Evolutionary conservation across 2,797 vertebrate genomes (phyloP).

Genomic region (Valencia hispanica): DNA sequence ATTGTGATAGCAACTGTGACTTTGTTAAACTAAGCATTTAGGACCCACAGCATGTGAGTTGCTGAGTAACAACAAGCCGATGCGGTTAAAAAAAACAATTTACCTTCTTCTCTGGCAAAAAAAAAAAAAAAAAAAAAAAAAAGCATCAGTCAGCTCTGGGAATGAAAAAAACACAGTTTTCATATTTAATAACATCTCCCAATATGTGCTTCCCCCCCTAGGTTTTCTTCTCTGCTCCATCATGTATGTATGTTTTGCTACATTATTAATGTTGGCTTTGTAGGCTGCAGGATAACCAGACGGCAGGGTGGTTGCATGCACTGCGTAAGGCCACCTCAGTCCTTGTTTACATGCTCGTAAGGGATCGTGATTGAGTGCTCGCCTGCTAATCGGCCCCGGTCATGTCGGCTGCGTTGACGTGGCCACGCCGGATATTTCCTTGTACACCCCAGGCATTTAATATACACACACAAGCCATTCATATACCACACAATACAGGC

Average conservation of each 20-base stretch:
- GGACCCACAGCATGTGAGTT: not conserved
- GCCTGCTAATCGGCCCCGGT: conserved; percentile 47
- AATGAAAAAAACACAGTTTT: conserved; percentile 73
- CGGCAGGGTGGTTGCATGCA: conserved; percentile 35
- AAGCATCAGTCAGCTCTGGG: conserved; percentile 46
- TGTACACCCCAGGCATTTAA: conserved; percentile 44
- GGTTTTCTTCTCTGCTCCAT: conserved; percentile 65
- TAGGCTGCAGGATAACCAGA: conserved; percentile 64
- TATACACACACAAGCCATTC: conserved; percentile 41
- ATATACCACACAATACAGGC: conserved; percentile 31
- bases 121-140: conserved; percentile 57
- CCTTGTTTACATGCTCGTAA: conserved; percentile 70
- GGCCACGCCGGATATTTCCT: conserved; percentile 47
- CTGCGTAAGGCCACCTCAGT: conserved; percentile 46
- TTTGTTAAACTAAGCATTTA: not conserved
- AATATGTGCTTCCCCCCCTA: conserved; percentile 56
- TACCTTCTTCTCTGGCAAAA: conserved; percentile 23
- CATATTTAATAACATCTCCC: conserved; percentile 77
- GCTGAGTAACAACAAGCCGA: not conserved
- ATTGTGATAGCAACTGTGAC: not conserved
- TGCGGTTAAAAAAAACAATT: conserved; percentile 49
- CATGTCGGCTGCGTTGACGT: conserved; percentile 45
- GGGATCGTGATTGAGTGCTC: conserved; percentile 69
- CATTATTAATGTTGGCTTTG: conserved; percentile 78
- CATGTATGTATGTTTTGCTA: conserved; percentile 70